Evolutionary conservation across 2,113 vertebrate species (phyloP).

Genomic region (Motacilla tschutschensis): DNA sequence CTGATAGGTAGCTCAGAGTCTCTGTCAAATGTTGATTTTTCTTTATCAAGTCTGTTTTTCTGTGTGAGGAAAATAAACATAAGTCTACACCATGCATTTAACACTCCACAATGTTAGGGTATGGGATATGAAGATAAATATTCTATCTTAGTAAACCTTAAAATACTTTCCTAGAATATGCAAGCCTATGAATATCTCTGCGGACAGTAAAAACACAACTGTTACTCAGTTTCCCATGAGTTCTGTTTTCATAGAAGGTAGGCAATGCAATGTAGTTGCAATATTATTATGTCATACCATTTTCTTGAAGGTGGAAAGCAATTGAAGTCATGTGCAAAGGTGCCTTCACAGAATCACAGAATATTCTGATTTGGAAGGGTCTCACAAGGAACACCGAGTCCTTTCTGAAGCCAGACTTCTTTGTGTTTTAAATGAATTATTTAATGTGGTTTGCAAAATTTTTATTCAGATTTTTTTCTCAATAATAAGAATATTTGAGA

Average conservation of each 20-base stretch:
- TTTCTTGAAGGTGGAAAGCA: background rate
- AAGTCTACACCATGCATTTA: background rate
- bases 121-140: background rate
- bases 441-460: background rate
- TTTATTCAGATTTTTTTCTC: background rate
- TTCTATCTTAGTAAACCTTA: background rate
- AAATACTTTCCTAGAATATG: background rate
- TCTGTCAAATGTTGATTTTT: background rate
- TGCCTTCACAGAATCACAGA: background rate
- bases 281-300: background rate
- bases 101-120: fast-evolving
- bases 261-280: background rate
- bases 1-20: background rate
- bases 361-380: background rate
- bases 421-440: background rate
- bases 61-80: background rate
- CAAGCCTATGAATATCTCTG: background rate
- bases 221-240: background rate
- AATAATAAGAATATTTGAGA: background rate
- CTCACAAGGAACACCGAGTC: fast-evolving
- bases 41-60: background rate
- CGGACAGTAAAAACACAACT: background rate
- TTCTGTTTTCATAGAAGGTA: background rate
- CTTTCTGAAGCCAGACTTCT: background rate
- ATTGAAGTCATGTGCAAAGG: background rate